Base-by-base conservation (phyloP, 2,113 vertebrate species). In the Genyomyrus donnyi region DNA sequence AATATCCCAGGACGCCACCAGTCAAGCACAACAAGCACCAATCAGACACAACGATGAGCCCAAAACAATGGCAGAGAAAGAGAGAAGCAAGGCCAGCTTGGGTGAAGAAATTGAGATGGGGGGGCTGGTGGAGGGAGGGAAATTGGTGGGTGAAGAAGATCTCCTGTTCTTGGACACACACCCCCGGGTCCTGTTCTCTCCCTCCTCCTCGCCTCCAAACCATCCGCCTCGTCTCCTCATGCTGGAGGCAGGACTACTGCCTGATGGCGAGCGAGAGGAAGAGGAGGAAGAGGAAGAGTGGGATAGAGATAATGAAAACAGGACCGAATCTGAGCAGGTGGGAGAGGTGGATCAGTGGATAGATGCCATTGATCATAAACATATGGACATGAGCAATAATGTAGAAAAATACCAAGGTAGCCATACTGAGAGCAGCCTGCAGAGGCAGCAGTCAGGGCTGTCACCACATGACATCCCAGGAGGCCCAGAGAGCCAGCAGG, bases 161-260 rank as follows among this genome's bases (percentile, higher is more conserved):
- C 89, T 93, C 84, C 90, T 96, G 91, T 95, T 96, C 89, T 90
- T 96, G 91, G 94, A 96, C 0, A 91, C 94, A 0, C 95, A 96
- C 66, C 96, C 96, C 0, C 92, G 96, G 35, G 96, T 96, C 35
- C 90, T 96, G 50, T 96, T 96, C 91, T 95, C 95, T 0, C 88
- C 95, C 0, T 95, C 95, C 3, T 88, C 92, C 10, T 94, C 91
- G 0, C 95, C 96, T 27, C 96, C 96, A 0, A 91, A 93, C 24
- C 93, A 94, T 49, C 96, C 96, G 0, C 96, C 96, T 45, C 90
- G 94, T 27, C 93, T 95, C 88, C 92, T 96, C 21, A 93, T 96
- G 95, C 49, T 96, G 91, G 96, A 96, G 93, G 94, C 74, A 0
- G 95, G 93, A 50, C 87, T 94, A 89, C 53, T 94, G 91, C 91